Conservation (phyloP, 2,113 vertebrate genomes). For the Manacus vitellinus region DNA sequence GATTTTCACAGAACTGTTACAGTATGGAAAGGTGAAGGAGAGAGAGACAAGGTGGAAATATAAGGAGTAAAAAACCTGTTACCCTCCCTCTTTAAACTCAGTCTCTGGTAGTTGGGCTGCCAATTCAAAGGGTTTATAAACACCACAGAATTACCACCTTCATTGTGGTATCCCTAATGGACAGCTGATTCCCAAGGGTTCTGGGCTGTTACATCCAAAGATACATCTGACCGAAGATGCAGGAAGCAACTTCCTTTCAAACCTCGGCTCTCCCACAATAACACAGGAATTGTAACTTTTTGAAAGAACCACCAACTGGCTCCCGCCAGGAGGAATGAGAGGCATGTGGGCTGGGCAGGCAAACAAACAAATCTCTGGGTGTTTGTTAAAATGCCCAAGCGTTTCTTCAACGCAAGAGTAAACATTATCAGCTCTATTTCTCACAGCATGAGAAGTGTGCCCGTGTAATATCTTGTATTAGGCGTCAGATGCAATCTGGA, state of each 20-base stretch:
- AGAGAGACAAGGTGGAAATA: background rate
- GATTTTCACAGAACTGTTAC: background rate
- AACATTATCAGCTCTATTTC: constrained; percentile 11
- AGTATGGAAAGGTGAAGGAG: background rate
- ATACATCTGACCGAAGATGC: background rate
- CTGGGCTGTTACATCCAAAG: background rate
- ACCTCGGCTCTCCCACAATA: background rate
- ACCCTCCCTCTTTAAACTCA: background rate
- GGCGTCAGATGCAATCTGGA: background rate
- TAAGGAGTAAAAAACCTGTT: background rate
- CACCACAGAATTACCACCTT: background rate
- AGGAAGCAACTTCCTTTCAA: background rate
- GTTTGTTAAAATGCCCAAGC: constrained; percentile 54
- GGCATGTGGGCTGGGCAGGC: constrained; percentile 60
- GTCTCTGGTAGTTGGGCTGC: background rate
- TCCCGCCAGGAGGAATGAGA: constrained; percentile 53
- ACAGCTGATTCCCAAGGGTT: background rate
- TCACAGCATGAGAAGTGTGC: background rate
- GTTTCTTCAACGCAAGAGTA: background rate
- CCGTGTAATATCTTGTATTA: background rate
- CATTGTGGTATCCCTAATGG: background rate
- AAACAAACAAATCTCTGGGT: constrained; percentile 57
- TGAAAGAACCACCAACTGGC: background rate
- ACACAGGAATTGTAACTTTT: background rate
- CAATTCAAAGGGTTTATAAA: background rate